Base-by-base conservation (phyloP, 2,113 vertebrate species). In the Phycodurus eques region DNA sequence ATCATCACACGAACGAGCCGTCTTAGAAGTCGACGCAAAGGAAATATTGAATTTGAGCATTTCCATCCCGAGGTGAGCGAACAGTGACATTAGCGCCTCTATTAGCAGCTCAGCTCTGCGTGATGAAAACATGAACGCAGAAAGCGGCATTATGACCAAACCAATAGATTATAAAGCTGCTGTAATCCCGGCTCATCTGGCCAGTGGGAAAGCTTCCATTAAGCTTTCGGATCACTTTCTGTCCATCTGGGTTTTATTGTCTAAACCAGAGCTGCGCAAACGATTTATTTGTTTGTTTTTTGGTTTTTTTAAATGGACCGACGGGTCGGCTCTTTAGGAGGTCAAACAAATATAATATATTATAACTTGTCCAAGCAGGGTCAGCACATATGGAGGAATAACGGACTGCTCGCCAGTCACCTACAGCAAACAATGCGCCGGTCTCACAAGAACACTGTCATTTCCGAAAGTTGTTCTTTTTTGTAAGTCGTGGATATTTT, bases 211-310 rank as follows among this genome's bases (percentile, higher is more conserved):
- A 22, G 53, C 53, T 19, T 51, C 53, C 53, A 56, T 56, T 56
- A n/a, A 22, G 53, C 53, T 56, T 56, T 11, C 53, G 20, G 20
- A 11, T 22, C 53, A 56, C 20, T 54, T 54, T 54, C 19, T 20
- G 20, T 19, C 53, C 53, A 56, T n/a, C 20, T 56, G 53, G 20
- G 8, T 56, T 56, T 56, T 56, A 11, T n/a, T 22, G 10, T 56
- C 53, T 1, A 56, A 8, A 51, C 17, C 49, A 20, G 49, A 14
- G n/a, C n/a, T n/a, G 20, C 7, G 15, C 17, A 22, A 56, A 12
- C 22, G 1, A 54, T 54, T n/a, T n/a, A n/a, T 20, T 20, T n/a
- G 0, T 13, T 0, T 47, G 0, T 47, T 0, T 47, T 2, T 47
- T 47, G 15, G 0, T 13, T 13, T 47, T 4, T 15, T 51, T 19